Evolutionary conservation across 53 echinoderm and acorn worm genomes (phyloP), one percentile per base, ranked within the genome.

Genomic region (Crossaster papposus): DNA sequence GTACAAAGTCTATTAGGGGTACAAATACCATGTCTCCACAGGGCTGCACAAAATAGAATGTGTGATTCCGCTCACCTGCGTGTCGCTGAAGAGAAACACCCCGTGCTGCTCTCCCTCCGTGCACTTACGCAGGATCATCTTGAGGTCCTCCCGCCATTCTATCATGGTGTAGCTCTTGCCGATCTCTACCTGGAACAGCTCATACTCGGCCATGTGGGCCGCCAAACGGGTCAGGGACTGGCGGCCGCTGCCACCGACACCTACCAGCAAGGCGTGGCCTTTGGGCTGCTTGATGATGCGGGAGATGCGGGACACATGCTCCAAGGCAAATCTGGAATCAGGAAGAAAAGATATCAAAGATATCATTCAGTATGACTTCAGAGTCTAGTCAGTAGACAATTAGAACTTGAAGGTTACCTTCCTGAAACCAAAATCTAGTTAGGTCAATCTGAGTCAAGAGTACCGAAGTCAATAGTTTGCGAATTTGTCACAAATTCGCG

Each of bases 221-320:
- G 97, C 97, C 20, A 97, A 80, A 62, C 96, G 92, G 5, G 97
- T 96, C 90, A 97, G 89, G 11, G 97, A 97, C 89, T 97, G 97
- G 82, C 97, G 93, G 54, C 97, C 97, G 77, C 97, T 97, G 63
- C 97, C 97, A 36, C 97, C 97, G 28, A 97, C 94, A 15, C 97
- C 97, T 20, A 97, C 97, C 70, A 94, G 75, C 20, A 97, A 94
- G 91, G 94, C 93, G 83, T 97, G 97, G 52, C 97, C 95, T 32
- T 94, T 89, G 23, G 97, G 95, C 73, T 97, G 97, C 93, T 97
- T 97, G 92, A 97, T 95, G 91, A 97, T 92, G 77, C 97, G 97
- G 51, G 97, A 92, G 79, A 97, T 97, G 51, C 97, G 93, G 0
- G 97, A 97, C n/a, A 97, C 97, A 74, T 97, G 97, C 93, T 97